Evolutionary conservation across 2,113 vertebrate genomes (phyloP).

Genomic region (Holacanthus passer): DNA sequence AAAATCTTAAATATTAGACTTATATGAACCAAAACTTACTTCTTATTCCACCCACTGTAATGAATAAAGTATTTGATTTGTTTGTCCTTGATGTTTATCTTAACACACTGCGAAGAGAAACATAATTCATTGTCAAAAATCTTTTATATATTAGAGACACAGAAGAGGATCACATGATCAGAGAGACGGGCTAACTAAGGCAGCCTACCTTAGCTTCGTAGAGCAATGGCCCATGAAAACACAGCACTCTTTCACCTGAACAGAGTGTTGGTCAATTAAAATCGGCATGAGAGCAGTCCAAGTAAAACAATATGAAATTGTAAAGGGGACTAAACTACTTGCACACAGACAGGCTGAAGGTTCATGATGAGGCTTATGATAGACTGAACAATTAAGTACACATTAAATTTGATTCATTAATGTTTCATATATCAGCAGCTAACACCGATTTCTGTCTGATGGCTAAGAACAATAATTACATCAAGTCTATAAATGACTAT

Average conservation of each 20-base stretch:
- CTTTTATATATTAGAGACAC: not conserved
- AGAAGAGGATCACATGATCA: slow-evolving; percentile 2
- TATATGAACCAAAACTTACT: slow-evolving; percentile 87
- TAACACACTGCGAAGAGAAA: slow-evolving; percentile 93
- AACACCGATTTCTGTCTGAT: not conserved
- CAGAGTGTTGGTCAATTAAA: slow-evolving; percentile 38
- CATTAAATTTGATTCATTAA: too few species aligned
- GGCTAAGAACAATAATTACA: not conserved
- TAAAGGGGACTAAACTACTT: not conserved
- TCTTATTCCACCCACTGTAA: slow-evolving; percentile 99
- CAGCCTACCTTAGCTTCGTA: slow-evolving; percentile 98
- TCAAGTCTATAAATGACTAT: too few species aligned
- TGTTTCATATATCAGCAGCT: not conserved
- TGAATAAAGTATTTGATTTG: slow-evolving; percentile 99
- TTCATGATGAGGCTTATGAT: not conserved
- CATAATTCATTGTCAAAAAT: not conserved
- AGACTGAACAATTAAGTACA: not conserved
- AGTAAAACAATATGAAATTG: not conserved
- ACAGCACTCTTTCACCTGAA: slow-evolving; percentile 97
- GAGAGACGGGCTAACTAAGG: not conserved
- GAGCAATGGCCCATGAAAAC: slow-evolving; percentile 99
- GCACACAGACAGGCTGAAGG: not conserved
- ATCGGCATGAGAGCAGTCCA: slow-evolving; percentile 32
- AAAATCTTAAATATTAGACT: not conserved
- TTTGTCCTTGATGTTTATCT: slow-evolving; percentile 99